These are phyloP conservation scores for Notamacropus eugenii DNA, from an alignment of 2,797 vertebrate genomes.

Conservation along the genomic window DNA sequence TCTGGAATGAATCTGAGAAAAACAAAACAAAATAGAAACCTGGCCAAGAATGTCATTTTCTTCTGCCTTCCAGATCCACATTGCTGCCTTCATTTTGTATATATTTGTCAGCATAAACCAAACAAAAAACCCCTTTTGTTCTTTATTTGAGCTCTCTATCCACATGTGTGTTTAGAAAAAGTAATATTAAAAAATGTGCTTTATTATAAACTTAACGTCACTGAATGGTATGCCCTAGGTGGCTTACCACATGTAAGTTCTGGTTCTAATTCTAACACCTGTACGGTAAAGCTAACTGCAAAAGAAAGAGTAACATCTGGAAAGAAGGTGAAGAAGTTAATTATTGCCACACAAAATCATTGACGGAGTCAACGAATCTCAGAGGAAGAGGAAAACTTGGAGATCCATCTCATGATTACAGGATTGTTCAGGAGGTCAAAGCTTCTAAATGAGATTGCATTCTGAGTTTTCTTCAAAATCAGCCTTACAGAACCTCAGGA, in stretches of 20 bases:
- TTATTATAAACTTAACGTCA: background rate
- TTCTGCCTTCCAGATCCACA: background rate
- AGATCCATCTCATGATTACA: background rate
- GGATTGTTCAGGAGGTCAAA: background rate
- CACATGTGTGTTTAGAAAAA: background rate
- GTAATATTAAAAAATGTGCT: background rate
- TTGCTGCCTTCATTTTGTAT: background rate
- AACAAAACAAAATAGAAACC: too few species aligned
- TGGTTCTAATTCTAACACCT: background rate
- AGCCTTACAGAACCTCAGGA: background rate
- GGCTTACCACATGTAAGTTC: background rate
- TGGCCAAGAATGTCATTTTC: too few species aligned
- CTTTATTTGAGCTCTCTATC: background rate
- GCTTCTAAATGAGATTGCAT: background rate
- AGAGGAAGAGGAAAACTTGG: background rate
- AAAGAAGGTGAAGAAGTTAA: background rate
- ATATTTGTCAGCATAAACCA: background rate
- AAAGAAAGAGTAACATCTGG: background rate
- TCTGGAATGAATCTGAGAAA: too few species aligned
- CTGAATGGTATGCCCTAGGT: background rate
- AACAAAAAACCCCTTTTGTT: background rate
- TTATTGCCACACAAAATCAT: background rate
- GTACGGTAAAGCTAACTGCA: background rate
- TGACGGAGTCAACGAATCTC: background rate
- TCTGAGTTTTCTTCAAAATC: background rate